A percentile compares a stretch with the other conserved stretches of the same genome.
phyloP scores from a whole-genome alignment of 92 coral and sea anemone genomes.

The Ricordea florida region DNA sequence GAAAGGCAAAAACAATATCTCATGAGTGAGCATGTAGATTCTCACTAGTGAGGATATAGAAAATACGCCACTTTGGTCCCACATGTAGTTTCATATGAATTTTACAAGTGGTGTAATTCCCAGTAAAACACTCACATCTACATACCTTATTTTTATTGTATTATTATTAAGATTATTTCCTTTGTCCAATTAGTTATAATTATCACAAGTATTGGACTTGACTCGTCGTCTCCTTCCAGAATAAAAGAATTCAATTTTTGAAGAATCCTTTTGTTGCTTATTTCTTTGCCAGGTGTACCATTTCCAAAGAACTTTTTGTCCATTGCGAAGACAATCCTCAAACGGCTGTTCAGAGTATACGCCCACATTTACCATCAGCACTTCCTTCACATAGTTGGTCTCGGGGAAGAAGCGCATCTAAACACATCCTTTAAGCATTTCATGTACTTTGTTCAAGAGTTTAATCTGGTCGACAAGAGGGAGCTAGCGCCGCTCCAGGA shows the following conservation, averaged over 20 bases:
- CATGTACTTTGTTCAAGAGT: slow-evolving; percentile 98
- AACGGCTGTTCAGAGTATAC: slow-evolving; percentile 94
- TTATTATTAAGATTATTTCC: not conserved
- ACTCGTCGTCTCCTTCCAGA: no score
- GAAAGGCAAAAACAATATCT: no score
- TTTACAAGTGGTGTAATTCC: no score
- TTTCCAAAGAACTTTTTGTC: slow-evolving; percentile 96
- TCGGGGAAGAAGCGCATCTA: slow-evolving; percentile 99
- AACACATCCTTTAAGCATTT: slow-evolving; percentile 99
- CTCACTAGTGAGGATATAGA: no score
- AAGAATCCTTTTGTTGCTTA: not conserved
- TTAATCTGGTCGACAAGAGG: slow-evolving; percentile 91
- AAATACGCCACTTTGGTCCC: no score
- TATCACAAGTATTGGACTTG: no score
- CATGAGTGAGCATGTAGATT: no score
- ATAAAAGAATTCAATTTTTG: no score
- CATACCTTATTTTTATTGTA: no score
- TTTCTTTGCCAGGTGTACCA: slow-evolving; percentile 80
- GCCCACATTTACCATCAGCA: slow-evolving; percentile 99
- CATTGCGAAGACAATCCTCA: slow-evolving; percentile 97
- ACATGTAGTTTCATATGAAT: no score
- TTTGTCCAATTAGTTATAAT: no score
- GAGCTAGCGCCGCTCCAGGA: slow-evolving; percentile 97
- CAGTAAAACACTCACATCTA: no score
- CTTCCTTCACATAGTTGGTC: slow-evolving; percentile 90